These are phyloP conservation scores for Galerucella nymphaeae DNA, from an alignment of 2,888 invertebrate genomes.

Conservation along the genomic window DNA sequence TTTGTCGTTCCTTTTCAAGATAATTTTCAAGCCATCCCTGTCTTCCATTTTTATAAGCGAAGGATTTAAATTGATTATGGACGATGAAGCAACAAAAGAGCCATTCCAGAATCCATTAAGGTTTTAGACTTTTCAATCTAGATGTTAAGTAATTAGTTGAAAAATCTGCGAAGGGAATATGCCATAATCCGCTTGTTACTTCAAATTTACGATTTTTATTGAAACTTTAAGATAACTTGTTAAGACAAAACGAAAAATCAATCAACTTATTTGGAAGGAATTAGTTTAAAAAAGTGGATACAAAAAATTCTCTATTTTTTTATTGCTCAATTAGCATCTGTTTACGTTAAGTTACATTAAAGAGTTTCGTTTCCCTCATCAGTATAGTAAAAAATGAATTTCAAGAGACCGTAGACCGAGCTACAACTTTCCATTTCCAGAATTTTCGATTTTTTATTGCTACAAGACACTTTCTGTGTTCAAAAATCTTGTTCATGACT, in stretches of 20 bases:
- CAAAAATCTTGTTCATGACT: too few species aligned
- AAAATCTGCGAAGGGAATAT: slow-evolving; percentile 27
- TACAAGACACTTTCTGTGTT: too few species aligned
- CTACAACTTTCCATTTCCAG: too few species aligned
- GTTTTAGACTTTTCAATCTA: slow-evolving; percentile 42
- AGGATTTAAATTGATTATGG: slow-evolving; percentile 32
- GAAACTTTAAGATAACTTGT: slow-evolving; percentile 19
- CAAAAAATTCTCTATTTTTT: too few species aligned
- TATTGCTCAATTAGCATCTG: too few species aligned
- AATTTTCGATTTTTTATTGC: too few species aligned
- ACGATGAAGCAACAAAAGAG: slow-evolving; percentile 35
- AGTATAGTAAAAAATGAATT: too few species aligned
- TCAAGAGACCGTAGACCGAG: too few species aligned
- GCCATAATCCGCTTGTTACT: not conserved
- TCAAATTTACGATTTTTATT: slow-evolving; percentile 14
- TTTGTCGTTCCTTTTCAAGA: too few species aligned
- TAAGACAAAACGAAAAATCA: not conserved
- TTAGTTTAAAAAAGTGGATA: not conserved
- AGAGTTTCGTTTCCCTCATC: too few species aligned
- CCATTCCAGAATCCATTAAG: slow-evolving; percentile 29
- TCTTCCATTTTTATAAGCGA: slow-evolving; percentile 19
- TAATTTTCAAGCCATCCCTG: slow-evolving; percentile 3
- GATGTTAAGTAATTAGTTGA: slow-evolving; percentile 40
- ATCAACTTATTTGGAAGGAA: not conserved
- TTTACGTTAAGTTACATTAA: too few species aligned